These are phyloP conservation scores for Podiceps cristatus DNA, from an alignment of 2,113 vertebrate species.

Conservation along the genomic window DNA sequence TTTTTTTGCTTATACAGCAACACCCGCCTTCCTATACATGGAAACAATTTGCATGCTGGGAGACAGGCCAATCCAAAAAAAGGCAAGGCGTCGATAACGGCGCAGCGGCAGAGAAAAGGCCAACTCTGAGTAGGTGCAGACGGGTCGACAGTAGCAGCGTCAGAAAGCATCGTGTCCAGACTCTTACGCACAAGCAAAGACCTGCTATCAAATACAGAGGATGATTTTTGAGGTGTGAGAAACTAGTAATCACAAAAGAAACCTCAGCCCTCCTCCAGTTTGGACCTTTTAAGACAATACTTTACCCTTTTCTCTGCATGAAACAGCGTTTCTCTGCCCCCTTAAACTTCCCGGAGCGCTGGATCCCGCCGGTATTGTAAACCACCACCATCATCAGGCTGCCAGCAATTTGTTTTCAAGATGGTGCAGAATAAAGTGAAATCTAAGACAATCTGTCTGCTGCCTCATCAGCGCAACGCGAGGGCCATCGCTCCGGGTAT, in stretches of 20 bases:
- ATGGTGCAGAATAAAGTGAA: neutral
- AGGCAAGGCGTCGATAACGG: too few species aligned
- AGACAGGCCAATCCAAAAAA: neutral
- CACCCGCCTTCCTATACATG: neutral
- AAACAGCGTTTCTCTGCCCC: neutral
- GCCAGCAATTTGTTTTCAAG: neutral
- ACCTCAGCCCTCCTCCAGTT: rapidly evolving
- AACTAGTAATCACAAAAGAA: neutral
- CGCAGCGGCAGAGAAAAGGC: too few species aligned
- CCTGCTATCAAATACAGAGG: neutral
- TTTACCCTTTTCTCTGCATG: neutral
- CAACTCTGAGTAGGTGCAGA: neutral
- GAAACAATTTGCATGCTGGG: neutral
- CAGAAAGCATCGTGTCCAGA: neutral
- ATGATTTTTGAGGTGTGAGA: neutral
- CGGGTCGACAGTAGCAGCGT: rapidly evolving
- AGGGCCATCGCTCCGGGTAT: neutral
- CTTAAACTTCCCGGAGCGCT: neutral
- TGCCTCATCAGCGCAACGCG: neutral
- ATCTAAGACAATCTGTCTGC: too few species aligned
- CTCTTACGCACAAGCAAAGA: neutral
- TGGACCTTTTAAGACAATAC: neutral
- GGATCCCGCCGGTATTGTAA: rapidly evolving
- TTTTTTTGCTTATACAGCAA: neutral
- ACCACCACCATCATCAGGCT: neutral